Evolutionary conservation across 2,113 vertebrate species (phyloP).

Genomic region (Phrynocephalus versicolor): DNA sequence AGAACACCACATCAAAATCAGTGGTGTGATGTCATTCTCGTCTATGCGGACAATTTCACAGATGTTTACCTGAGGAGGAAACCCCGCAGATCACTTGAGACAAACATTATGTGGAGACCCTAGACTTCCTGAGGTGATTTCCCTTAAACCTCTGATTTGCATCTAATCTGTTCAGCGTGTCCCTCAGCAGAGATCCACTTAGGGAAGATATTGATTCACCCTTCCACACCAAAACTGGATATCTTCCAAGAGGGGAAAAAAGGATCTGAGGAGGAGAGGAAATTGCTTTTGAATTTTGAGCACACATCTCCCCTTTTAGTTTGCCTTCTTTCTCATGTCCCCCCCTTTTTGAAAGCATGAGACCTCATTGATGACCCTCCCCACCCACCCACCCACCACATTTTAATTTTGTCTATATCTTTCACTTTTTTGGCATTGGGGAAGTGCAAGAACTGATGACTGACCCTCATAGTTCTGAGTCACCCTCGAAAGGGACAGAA

Average conservation of each 20-base stretch:
- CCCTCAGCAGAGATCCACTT: not conserved
- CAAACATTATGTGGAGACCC: too few relatives aligned
- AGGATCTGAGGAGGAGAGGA: not conserved
- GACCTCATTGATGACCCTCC: too few relatives aligned
- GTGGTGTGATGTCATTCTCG: not conserved
- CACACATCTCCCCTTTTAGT: not conserved
- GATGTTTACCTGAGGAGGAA: not conserved
- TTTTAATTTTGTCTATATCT: not conserved
- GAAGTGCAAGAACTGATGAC: not conserved
- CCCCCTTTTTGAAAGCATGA: not conserved
- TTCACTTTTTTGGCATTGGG: not conserved
- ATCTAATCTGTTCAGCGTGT: not conserved
- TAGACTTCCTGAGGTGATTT: not conserved
- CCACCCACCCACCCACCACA: too few relatives aligned
- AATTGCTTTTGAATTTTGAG: not conserved
- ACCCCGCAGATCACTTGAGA: not conserved
- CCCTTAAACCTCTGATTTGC: not conserved
- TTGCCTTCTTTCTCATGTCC: too few relatives aligned
- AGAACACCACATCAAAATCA: not conserved
- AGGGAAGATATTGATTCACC: not conserved
- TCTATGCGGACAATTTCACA: not conserved
- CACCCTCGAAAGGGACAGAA: constrained; percentile 11
- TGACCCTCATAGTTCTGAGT: rapidly evolving
- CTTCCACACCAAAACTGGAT: not conserved
- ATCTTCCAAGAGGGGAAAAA: not conserved